phyloP scores from a whole-genome alignment of 2,113 vertebrate species.

The Aythya baeri region DNA sequence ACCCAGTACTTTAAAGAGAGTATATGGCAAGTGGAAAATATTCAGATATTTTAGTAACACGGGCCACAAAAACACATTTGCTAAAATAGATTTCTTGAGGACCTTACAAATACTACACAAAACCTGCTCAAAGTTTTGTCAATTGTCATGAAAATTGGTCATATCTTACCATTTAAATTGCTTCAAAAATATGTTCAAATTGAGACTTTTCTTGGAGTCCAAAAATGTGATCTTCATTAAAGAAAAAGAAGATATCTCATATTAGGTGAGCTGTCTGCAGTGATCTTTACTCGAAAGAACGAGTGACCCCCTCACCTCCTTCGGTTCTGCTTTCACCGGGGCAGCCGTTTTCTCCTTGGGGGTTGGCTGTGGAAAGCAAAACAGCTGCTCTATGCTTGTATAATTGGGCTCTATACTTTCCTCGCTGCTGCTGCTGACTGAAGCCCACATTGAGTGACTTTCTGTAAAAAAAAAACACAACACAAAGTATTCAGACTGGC shows the following conservation, averaged over 20 bases:
- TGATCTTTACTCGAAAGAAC: neutral
- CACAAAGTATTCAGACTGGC: neutral
- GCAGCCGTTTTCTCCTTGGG: constrained; percentile 83
- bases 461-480: constrained; percentile 74
- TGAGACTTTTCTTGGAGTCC: constrained; percentile 95
- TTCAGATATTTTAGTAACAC: neutral
- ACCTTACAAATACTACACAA: neutral
- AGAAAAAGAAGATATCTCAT: constrained; percentile 55
- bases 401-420: constrained; percentile 86
- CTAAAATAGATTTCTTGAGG: neutral
- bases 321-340: constrained; percentile 86
- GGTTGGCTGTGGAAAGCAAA: constrained; percentile 87
- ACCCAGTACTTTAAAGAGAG: neutral
- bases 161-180: constrained; percentile 93
- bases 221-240: constrained; percentile 92
- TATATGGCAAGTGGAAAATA: neutral
- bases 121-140: constrained; percentile 23
- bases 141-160: neutral
- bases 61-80: neutral
- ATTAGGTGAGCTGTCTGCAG: constrained; percentile 52
- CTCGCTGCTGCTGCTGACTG: constrained; percentile 67
- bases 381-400: constrained; percentile 93
- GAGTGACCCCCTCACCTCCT: constrained; percentile 82
- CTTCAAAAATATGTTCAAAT: constrained; percentile 98
- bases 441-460: constrained; percentile 90